Evolutionary conservation across 2,888 invertebrate genomes (phyloP).

Genomic region (Nomada fucata): DNA sequence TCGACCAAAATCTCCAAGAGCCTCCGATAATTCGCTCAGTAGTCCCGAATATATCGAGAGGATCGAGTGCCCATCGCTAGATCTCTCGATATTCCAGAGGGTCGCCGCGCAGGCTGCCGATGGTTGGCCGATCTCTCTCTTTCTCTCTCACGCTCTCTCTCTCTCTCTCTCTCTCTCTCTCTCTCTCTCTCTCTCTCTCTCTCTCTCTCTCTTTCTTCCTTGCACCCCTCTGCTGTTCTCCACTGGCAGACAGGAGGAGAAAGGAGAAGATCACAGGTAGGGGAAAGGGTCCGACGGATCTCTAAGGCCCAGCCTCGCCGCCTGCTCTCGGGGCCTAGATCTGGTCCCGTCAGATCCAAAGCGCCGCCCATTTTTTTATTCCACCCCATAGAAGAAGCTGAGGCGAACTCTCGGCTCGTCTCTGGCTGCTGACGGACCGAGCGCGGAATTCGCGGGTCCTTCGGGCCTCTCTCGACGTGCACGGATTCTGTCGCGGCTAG

Average conservation of each 20-base stretch:
- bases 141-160: constrained; percentile 43
- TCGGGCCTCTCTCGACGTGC: constrained; percentile 33
- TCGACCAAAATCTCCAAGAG: neutral
- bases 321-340: constrained; percentile 71
- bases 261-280: constrained; percentile 39
- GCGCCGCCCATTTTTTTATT: constrained; percentile 84
- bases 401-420: constrained; percentile 41
- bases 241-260: constrained; percentile 33
- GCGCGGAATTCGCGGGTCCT: constrained; percentile 66
- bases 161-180: too few relatives aligned
- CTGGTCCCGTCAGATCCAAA: constrained; percentile 77
- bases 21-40: neutral
- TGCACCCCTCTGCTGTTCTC: constrained; percentile 30
- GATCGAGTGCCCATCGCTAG: constrained; percentile 60
- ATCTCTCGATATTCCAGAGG: constrained; percentile 79
- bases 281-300: constrained; percentile 71
- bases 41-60: neutral
- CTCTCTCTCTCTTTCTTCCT: constrained; percentile 31
- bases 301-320: constrained; percentile 79
- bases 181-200: constrained; percentile 46
- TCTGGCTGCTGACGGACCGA: constrained; percentile 20
- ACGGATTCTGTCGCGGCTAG: constrained; percentile 56
- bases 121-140: constrained; percentile 70
- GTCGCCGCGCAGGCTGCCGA: constrained; percentile 80
- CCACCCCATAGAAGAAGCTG: constrained; percentile 64